Evolutionary conservation across 2,113 vertebrate species (phyloP).

Genomic region (Pseudopipra pipra): DNA sequence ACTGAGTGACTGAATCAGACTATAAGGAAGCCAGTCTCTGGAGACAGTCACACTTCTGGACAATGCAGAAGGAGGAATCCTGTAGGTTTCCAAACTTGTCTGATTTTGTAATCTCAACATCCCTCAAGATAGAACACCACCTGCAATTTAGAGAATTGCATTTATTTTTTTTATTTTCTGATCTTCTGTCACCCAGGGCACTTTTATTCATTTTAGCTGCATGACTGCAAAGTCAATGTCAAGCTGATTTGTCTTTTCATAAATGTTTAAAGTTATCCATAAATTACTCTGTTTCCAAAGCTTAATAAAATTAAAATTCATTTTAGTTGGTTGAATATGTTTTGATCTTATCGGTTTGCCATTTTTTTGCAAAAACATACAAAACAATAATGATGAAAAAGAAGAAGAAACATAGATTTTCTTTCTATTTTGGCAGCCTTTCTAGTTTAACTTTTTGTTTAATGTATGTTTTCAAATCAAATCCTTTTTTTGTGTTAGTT

Average conservation of each 20-base stretch:
- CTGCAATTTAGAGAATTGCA: background rate
- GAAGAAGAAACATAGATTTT: background rate
- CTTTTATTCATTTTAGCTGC: background rate
- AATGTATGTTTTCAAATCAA: background rate
- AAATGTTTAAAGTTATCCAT: background rate
- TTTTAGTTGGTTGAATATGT: background rate
- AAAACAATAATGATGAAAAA: background rate
- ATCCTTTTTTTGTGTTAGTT: background rate
- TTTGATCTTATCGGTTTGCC: background rate
- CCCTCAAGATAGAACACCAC: background rate
- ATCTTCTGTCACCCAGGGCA: background rate
- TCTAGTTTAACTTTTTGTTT: background rate
- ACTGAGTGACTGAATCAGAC: background rate
- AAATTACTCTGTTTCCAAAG: background rate
- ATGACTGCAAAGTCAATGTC: background rate
- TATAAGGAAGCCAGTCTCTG: background rate
- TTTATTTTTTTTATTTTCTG: background rate
- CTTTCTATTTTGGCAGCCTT: background rate
- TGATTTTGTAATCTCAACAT: background rate
- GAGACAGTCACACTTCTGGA: rapidly evolving
- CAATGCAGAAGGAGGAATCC: background rate
- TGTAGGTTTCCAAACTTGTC: background rate
- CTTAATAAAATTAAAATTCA: background rate
- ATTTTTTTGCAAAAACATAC: background rate
- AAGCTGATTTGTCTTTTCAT: background rate